phyloP scores from a whole-genome alignment of 1,140 invertebrate species.

The Neomicropteryx cornuta region DNA sequence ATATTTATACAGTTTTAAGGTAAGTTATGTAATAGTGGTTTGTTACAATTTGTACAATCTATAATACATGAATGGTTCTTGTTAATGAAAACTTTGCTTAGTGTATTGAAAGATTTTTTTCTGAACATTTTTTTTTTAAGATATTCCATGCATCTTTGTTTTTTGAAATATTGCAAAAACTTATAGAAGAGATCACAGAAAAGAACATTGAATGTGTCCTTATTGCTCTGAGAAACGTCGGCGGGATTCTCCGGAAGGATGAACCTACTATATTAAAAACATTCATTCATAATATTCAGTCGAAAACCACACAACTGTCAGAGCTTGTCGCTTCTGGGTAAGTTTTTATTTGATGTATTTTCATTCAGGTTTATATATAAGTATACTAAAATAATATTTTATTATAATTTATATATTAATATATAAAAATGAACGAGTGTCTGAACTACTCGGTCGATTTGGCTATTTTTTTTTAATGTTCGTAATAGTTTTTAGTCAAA shows the following conservation, averaged over 20 bases:
- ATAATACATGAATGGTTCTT: neutral
- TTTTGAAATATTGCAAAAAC: slow-evolving; percentile 62
- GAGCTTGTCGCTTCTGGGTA: slow-evolving; percentile 15
- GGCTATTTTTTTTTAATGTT: no score
- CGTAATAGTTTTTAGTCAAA: no score
- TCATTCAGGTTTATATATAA: slow-evolving; percentile 1
- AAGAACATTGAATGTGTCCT: slow-evolving; percentile 84
- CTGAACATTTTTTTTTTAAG: slow-evolving; percentile 35
- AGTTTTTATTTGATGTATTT: slow-evolving; percentile 2
- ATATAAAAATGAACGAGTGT: no score
- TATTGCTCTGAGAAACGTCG: slow-evolving; percentile 64
- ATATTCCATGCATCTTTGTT: slow-evolving; percentile 61
- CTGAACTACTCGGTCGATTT: no score
- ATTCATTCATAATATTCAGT: slow-evolving; percentile 69
- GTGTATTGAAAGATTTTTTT: no score
- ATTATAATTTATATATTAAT: no score
- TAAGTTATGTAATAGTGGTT: slow-evolving; percentile 23
- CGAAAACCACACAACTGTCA: slow-evolving; percentile 37
- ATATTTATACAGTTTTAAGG: slow-evolving; percentile 87
- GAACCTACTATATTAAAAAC: slow-evolving; percentile 73
- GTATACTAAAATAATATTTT: neutral
- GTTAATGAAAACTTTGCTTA: neutral
- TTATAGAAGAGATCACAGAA: slow-evolving; percentile 54
- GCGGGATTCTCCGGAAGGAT: slow-evolving; percentile 79
- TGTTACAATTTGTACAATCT: neutral